A percentile compares a stretch with the other conserved stretches of the same genome.
Conservation (phyloP, 2,888 invertebrate genomes). For the Proisotoma minuta region DNA sequence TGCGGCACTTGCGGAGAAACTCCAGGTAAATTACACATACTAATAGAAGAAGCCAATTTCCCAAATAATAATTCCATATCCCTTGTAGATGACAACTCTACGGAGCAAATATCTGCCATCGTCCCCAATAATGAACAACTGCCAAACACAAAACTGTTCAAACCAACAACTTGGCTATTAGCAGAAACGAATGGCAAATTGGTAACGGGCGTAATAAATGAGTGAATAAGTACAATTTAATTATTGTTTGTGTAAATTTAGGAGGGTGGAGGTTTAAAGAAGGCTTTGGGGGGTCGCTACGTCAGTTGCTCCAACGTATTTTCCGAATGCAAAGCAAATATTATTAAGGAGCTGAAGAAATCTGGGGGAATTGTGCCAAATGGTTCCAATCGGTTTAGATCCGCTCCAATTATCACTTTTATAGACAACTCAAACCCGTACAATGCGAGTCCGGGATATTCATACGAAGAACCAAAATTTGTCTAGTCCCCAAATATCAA, state of each 20-base stretch:
- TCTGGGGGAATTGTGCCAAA: conserved; percentile 30
- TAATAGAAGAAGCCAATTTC: no score
- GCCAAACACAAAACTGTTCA: conserved; percentile 13
- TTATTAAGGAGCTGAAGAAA: conserved; percentile 43
- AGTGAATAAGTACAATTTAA: background rate
- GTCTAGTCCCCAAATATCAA: no score
- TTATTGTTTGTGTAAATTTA: conserved; percentile 8
- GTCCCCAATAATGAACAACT: no score
- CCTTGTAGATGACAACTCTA: background rate
- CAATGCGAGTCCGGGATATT: conserved; percentile 15
- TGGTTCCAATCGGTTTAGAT: conserved; percentile 52
- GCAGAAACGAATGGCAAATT: conserved; percentile 30
- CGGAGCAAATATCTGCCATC: background rate
- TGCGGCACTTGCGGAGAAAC: background rate
- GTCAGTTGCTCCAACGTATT: conserved; percentile 45
- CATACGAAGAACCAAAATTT: conserved; percentile 30
- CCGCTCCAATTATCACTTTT: conserved; percentile 61
- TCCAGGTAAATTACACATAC: no score
- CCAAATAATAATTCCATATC: no score
- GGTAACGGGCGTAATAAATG: background rate
- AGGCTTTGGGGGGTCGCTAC: conserved; percentile 28
- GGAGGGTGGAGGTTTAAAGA: conserved; percentile 23
- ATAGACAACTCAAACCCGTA: conserved; percentile 50
- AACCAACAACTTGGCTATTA: conserved; percentile 41
- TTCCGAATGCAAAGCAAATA: conserved; percentile 44